Evolutionary conservation across 2,113 vertebrate genomes (phyloP).

Genomic region (Oreochromis spilurus): DNA sequence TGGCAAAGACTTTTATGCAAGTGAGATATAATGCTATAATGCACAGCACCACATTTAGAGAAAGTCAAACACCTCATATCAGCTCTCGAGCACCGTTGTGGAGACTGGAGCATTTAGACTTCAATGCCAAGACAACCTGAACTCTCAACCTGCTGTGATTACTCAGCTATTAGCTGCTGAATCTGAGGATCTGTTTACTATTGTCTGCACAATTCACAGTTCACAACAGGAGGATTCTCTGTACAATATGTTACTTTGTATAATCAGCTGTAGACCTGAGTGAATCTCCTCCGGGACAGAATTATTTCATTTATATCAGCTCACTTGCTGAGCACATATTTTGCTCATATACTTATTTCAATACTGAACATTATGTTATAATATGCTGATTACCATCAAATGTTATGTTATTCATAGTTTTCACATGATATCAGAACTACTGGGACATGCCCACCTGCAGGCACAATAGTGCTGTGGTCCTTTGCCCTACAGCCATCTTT

Average conservation of each 20-base stretch:
- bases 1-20: neutral
- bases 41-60: neutral
- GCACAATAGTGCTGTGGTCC: no score
- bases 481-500: no score
- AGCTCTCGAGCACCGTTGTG: neutral
- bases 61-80: neutral
- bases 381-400: neutral
- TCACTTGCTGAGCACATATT: neutral
- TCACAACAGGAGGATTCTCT: neutral
- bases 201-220: neutral
- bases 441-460: no score
- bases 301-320: neutral
- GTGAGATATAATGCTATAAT: neutral
- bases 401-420: neutral
- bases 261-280: neutral
- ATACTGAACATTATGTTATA: neutral
- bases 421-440: no score
- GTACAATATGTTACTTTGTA: neutral
- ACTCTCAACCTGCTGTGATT: neutral
- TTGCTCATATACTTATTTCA: neutral
- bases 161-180: neutral
- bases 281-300: neutral
- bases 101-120: neutral
- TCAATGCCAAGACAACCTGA: neutral
- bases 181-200: neutral